A percentile compares a stretch with the other conserved stretches of the same genome.
Conservation (phyloP, 1,140 invertebrate species). For the Brachionus koreanus region DNA sequence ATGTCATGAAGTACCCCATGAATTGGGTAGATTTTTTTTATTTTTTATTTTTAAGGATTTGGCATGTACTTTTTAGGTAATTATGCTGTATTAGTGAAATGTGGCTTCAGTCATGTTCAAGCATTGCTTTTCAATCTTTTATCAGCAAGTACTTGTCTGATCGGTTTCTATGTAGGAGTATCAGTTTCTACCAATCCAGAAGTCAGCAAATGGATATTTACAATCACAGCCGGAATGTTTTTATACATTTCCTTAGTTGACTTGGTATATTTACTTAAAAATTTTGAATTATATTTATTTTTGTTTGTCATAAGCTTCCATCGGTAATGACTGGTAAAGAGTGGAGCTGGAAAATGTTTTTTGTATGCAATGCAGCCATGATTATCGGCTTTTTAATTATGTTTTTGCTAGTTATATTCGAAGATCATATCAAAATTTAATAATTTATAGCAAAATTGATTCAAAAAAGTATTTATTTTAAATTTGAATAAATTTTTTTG, state of each 20-base stretch:
- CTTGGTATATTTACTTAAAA: conserved; percentile 45
- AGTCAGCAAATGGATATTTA: conserved; percentile 33
- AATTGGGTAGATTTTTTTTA: conserved; percentile 55
- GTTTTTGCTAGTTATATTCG: conserved; percentile 41
- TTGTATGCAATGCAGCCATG: conserved; percentile 25
- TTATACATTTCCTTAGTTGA: conserved; percentile 43
- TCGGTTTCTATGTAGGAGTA: conserved; percentile 39
- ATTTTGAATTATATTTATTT: not conserved
- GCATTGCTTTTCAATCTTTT: conserved; percentile 58
- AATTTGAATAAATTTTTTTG: not conserved
- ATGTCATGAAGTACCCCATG: conserved; percentile 62
- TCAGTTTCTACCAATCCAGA: not conserved
- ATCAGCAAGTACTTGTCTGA: conserved; percentile 58
- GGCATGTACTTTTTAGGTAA: conserved; percentile 40
- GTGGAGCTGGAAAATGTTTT: conserved; percentile 43
- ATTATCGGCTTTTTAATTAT: conserved; percentile 9
- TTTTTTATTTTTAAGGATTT: not conserved
- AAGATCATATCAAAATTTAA: conserved; percentile 39
- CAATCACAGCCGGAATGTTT: conserved; percentile 43
- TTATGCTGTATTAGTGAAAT: conserved; percentile 44
- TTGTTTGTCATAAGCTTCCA: not conserved
- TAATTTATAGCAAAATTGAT: not conserved
- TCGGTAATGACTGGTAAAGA: conserved; percentile 3
- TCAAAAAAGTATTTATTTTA: not conserved
- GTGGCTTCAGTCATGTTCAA: conserved; percentile 28